Base-by-base conservation (phyloP, 1,140 invertebrate species). In the Coptotermes formosanus region DNA sequence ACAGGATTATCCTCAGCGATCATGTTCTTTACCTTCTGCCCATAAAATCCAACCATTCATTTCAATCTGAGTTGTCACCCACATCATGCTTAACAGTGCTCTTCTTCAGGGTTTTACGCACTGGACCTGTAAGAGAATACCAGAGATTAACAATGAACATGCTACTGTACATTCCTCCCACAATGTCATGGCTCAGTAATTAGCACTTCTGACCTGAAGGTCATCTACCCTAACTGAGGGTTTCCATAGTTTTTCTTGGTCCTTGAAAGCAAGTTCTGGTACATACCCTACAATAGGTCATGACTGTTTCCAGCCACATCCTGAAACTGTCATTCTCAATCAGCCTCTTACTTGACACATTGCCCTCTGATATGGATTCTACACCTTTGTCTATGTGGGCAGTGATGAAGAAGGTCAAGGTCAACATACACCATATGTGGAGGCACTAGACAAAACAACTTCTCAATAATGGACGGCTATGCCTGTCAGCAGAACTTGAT, bases 101-200 rank as follows among this genome's bases (percentile, higher is more conserved):
- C n/a, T 75, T 75, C 64, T 75, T 75, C 64, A 75, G n/a, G 7
- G 64, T 75, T 75, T 75, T 75, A 75, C 30, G 25, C 64, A 75
- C 6, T n/a, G 64, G 64, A 75, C 64, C 64, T 75, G 64, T 30
- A 75, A 75, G 25, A 75, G n/a, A 75, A 75, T 25, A n/a, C 11
- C 64, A 75, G 8, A 6, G 9, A 30, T 75, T 25, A 75, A 16
- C n/a, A n/a, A n/a, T 30, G 64, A 8, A 30, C 7, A 30, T 30
- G 6, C 64, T 30, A 30, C n/a, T n/a, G 1, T 75, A 75, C n/a
- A n/a, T 75, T n/a, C 14, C 14, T 75, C 25, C 14, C 64, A 75
- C n/a, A 75, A 9, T 11, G n/a, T 75, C 8, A 75, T 11, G 7
- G 59, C 8, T n/a, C 16, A 64, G 21, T 23, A 23, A 59, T 23